These are phyloP conservation scores for Cotesia chilonis DNA, from an alignment of 1,140 invertebrate species.

Conservation along the genomic window DNA sequence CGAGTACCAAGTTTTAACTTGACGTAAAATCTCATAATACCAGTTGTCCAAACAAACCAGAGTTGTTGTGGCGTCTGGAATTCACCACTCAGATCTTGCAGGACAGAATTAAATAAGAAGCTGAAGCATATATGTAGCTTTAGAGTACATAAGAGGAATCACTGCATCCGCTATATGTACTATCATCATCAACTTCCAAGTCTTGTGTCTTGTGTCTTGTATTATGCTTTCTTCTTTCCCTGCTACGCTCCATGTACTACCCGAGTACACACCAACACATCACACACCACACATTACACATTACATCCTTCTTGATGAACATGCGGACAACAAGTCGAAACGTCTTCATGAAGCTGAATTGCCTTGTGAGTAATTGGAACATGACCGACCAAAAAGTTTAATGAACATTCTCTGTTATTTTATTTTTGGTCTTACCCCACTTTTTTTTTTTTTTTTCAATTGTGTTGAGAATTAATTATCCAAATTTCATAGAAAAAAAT, in stretches of 20 bases:
- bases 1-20: constrained; percentile 8
- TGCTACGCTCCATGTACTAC: not conserved
- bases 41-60: constrained; percentile 40
- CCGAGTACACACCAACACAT: not conserved
- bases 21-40: constrained; percentile 47
- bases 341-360: constrained; percentile 26
- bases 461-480: no score
- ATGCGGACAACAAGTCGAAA: constrained; percentile 21
- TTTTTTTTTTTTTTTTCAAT: constrained; percentile 20
- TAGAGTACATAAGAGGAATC: not conserved
- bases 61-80: constrained; percentile 37
- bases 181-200: constrained; percentile 14
- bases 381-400: not conserved
- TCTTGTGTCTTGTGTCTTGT: constrained; percentile 16
- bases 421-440: not conserved
- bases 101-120: no score
- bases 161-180: constrained; percentile 15
- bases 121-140: no score
- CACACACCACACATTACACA: no score
- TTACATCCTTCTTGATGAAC: constrained; percentile 20
- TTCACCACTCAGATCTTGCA: constrained; percentile 34
- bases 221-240: constrained; percentile 4
- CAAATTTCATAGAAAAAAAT: no score
- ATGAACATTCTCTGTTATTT: not conserved
- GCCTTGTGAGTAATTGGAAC: constrained; percentile 22